Base-by-base conservation (phyloP, 2,888 invertebrate species). In the Galeopsomyia nigrocyanea region DNA sequence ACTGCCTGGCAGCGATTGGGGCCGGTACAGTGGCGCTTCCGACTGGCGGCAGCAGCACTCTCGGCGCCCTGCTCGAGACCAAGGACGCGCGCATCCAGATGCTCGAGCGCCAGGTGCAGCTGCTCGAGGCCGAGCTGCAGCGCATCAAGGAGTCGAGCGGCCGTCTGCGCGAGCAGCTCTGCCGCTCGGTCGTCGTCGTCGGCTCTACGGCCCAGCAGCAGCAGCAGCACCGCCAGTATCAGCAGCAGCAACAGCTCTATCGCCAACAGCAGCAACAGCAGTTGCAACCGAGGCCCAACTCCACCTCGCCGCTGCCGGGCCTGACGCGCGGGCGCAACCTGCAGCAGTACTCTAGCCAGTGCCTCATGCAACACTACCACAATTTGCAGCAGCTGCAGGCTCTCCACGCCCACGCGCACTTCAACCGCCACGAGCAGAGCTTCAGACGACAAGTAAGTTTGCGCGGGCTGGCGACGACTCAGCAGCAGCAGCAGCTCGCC, bases 51-150 rank as follows among this genome's bases (percentile, higher is more conserved):
- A 90, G 89, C 87, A 92, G 92, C 87, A 93, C 93, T 80, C 90
- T 93, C 87, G 92, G 92, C 81, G 93, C 93, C 82, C 92, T 93
- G 87, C 90, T 94, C 88, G 93, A 93, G 89, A 93, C 93, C 82
- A 93, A 95, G 92, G 95, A 95, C 88, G 93, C 93, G 83, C 91
- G 95, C 87, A 95, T 96, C 87, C 91, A 93, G 85, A 94, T 93
- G 78, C 90, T 96, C 88, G 95, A 96, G 90, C 93, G 93, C 82
- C 94, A 95, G 88, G 91, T 95, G 81, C 90, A 90, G 81, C 89
- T 94, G 86, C 90, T 95, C 87, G 95, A 95, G 88, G 89, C 91
- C 87, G 94, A 94, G 89, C 88, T 95, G 87, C 89, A 90, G 78
- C 88, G 90, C 72, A 87, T 89, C 77, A 88, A 89, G 75, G 89